Evolutionary conservation across 2,797 vertebrate species (phyloP).

Genomic region (Picus viridis): DNA sequence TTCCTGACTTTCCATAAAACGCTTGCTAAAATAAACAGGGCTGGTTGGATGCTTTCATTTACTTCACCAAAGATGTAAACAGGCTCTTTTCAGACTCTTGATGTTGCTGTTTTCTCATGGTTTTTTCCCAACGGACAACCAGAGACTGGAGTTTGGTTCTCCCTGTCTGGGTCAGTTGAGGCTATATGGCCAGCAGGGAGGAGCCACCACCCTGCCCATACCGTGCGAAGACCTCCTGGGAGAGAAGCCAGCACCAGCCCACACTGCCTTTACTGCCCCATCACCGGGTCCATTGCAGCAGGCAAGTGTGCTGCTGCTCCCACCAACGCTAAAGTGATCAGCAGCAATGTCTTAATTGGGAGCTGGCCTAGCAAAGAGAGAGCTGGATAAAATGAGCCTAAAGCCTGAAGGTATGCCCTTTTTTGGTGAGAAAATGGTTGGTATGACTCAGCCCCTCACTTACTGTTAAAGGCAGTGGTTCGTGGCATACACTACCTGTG

Average conservation of each 20-base stretch:
- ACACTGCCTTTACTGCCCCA: rapidly evolving
- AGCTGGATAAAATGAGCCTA: neutral
- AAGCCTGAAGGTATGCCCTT: neutral
- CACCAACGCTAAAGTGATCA: rapidly evolving
- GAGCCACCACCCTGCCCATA: neutral
- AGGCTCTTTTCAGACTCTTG: neutral
- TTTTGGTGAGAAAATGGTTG: neutral
- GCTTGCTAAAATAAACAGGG: slow-evolving; percentile 28
- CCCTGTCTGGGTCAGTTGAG: rapidly evolving
- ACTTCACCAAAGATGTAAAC: slow-evolving; percentile 19
- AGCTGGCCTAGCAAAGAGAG: neutral
- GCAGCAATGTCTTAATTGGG: neutral
- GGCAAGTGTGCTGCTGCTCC: neutral
- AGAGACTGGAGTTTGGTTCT: neutral
- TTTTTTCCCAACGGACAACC: neutral
- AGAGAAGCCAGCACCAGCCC: rapidly evolving
- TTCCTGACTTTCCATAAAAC: neutral
- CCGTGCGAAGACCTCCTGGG: rapidly evolving
- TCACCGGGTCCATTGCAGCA: rapidly evolving
- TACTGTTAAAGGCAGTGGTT: neutral
- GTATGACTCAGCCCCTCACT: neutral
- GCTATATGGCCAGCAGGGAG: neutral
- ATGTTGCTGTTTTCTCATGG: slow-evolving; percentile 6
- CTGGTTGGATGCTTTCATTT: neutral
- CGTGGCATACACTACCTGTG: rapidly evolving